Evolutionary conservation across 64 coral and sea anemone genomes (phyloP), one percentile per base, ranked within the genome.

Genomic region (Dendronephthya gigantea): DNA sequence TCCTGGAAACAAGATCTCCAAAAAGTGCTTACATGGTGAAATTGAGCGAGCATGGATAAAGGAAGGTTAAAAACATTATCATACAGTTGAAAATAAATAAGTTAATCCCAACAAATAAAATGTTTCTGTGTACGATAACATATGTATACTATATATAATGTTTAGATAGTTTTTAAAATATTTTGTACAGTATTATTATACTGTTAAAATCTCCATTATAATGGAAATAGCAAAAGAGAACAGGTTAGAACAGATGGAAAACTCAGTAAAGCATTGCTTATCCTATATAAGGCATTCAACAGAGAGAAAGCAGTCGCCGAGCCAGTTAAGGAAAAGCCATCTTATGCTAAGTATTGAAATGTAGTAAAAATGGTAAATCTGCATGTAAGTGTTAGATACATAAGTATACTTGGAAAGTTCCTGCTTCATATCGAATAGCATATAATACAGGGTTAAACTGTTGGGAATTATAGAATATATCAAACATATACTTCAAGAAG

Each of bases 191-290:
- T 62, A 79, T 16, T 79, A 16, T 79, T 79, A 79, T 79, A 35
- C 72, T 79, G 72, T 33, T 13, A 29, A 79, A 79, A 79, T 79
- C 72, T 79, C 12, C 72, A 33, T 79, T 79, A 79, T 39, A 79
- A 79, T 82, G 33, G 37, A 79, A 79, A 79, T 34, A 79, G 72
- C 4, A 79, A 30, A 79, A 79, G 72, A 35, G 72, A 39, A 33
- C 72, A 79, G 72, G 72, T 33, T 79, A 79, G 32, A 79, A 79
- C 72, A 79, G 72, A 79, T 79, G 72, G n/a, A 29, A 79, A 79
- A 79, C 4, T 79, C 25, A 79, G 72, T 36, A 35, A 33, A 33
- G 36, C 32, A 79, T 79, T 33, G 37, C 72, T 79, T 79, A 35
- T 79, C 72, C 72, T 79, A n/a, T n/a, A n/a, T n/a, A 79, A 79